Percentiles rank a stretch among this genome's conserved stretches.
These are phyloP conservation scores for Pammene fasciana DNA, from an alignment of 2,888 invertebrate species.

Conservation along the genomic window DNA sequence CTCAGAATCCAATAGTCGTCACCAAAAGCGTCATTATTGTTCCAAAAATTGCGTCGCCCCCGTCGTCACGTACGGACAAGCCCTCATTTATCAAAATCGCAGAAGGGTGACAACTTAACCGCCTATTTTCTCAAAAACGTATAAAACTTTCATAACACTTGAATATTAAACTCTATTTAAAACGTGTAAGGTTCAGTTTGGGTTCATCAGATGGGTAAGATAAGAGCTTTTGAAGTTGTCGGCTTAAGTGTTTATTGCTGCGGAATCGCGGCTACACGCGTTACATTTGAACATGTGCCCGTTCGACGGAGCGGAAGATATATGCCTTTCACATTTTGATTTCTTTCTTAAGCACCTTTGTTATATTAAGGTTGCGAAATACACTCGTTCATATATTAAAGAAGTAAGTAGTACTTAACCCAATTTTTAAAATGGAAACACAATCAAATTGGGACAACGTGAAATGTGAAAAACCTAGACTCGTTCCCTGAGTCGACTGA, in stretches of 20 bases:
- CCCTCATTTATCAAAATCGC: constrained; percentile 39
- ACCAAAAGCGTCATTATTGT: constrained; percentile 31
- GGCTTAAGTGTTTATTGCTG: constrained; percentile 30
- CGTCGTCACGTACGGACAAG: constrained; percentile 22
- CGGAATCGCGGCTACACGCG: constrained; percentile 15
- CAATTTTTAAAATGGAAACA: too few species aligned
- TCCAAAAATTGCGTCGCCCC: constrained; percentile 32
- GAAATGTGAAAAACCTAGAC: too few species aligned
- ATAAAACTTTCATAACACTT: not conserved
- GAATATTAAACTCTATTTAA: not conserved
- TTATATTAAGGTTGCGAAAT: not conserved
- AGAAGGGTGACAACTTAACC: constrained; percentile 18
- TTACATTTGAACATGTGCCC: constrained; percentile 20
- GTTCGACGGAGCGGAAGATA: constrained; percentile 17
- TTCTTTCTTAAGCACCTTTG: not conserved
- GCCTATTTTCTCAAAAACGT: not conserved
- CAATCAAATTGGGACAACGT: too few species aligned
- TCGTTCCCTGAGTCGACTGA: too few species aligned
- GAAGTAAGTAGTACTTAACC: too few species aligned
- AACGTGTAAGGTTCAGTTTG: not conserved
- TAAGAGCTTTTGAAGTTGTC: constrained; percentile 1
- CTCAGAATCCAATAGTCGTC: constrained; percentile 28
- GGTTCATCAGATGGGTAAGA: not conserved
- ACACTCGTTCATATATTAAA: too few species aligned
- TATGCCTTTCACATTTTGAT: constrained; percentile 19